Percentiles rank a stretch among this genome's conserved stretches.
phyloP scores from a whole-genome alignment of 2,797 vertebrate species.

The Helarctos malayanus region DNA sequence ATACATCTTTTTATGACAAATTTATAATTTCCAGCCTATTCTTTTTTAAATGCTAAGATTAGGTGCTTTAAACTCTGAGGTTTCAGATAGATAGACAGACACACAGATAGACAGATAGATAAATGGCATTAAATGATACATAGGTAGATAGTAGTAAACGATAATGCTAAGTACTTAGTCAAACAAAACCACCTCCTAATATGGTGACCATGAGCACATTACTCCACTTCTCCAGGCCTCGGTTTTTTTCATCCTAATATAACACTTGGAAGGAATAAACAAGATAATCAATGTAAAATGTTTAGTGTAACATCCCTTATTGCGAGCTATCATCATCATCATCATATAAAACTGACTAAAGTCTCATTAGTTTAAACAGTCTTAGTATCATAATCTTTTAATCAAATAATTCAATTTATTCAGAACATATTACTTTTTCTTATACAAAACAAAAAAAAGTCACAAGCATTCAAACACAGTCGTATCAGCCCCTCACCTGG shows the following conservation, averaged over 20 bases:
- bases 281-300: not conserved
- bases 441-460: not conserved
- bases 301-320: not conserved
- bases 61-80: not conserved
- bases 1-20: not conserved
- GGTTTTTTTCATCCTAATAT: not conserved
- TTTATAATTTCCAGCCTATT: not conserved
- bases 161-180: not conserved
- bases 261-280: not conserved
- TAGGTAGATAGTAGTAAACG: not conserved
- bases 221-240: not conserved
- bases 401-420: not conserved
- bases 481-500: not conserved
- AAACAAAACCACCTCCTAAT: not conserved
- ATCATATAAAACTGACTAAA: constrained; percentile 17
- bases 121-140: not conserved
- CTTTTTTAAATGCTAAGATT: not conserved
- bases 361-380: constrained; percentile 7
- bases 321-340: not conserved
- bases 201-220: not conserved
- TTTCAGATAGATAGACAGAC: not conserved
- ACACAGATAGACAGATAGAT: too few relatives aligned
- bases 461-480: not conserved
- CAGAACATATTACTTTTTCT: not conserved
- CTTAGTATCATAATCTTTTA: not conserved